Evolutionary conservation across 2,888 invertebrate species (phyloP).

Genomic region (Dryobotodes eremita): DNA sequence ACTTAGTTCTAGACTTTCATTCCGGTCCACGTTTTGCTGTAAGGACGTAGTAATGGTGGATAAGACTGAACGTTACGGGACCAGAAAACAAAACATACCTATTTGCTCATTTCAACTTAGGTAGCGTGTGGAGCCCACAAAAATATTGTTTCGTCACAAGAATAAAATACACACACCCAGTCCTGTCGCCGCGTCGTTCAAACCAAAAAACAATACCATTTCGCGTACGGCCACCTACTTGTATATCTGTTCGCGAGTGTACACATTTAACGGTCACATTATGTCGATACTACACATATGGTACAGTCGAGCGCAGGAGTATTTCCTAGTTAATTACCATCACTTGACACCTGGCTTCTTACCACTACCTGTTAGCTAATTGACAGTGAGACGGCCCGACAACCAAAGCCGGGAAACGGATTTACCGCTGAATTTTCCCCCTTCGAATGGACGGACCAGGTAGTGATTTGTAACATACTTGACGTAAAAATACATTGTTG

Average conservation of each 20-base stretch:
- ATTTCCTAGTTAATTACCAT: slow-evolving; percentile 85
- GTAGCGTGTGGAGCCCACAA: not conserved
- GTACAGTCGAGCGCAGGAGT: slow-evolving; percentile 58
- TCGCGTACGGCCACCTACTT: not conserved
- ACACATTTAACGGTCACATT: slow-evolving; percentile 42
- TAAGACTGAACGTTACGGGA: not conserved
- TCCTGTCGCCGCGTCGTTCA: not conserved
- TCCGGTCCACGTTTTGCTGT: too few relatives aligned
- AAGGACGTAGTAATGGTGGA: too few relatives aligned
- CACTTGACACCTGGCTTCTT: slow-evolving; percentile 85
- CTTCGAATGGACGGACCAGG: slow-evolving; percentile 40
- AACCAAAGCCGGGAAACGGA: slow-evolving; percentile 78
- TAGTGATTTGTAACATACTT: slow-evolving; percentile 58
- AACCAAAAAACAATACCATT: slow-evolving; percentile 12
- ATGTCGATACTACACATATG: slow-evolving; percentile 49
- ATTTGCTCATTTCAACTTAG: not conserved
- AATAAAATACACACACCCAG: not conserved
- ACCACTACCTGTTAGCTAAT: slow-evolving; percentile 85
- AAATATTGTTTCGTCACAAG: not conserved
- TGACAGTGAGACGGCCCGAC: slow-evolving; percentile 84
- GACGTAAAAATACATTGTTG: slow-evolving; percentile 54
- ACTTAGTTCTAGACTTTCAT: not conserved
- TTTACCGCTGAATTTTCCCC: slow-evolving; percentile 78
- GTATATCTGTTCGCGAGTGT: slow-evolving; percentile 21
- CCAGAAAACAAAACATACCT: not conserved